phyloP scores from a whole-genome alignment of 2,113 vertebrate species.

The Sisor rabdophorus region DNA sequence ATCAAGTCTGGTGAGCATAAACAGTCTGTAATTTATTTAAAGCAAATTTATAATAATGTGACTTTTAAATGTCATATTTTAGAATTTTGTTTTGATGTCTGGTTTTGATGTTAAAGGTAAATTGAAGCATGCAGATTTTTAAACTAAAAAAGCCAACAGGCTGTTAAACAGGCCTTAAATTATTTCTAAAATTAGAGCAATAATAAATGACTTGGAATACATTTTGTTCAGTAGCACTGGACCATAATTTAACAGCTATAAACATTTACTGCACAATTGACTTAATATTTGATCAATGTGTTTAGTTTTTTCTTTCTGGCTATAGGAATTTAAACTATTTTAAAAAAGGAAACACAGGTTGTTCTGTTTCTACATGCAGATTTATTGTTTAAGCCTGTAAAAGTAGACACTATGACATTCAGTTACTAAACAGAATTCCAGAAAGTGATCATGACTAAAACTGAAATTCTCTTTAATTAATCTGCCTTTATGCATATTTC shows the following conservation, averaged over 20 bases:
- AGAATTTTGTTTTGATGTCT: too few relatives aligned
- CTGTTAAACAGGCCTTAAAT: slow-evolving; percentile 1
- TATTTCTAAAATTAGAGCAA: slow-evolving; percentile 26
- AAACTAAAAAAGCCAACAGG: slow-evolving; percentile 17
- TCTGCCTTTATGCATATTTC: neutral
- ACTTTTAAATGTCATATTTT: too few relatives aligned
- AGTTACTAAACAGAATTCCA: slow-evolving; percentile 9
- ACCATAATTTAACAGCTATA: slow-evolving; percentile 34
- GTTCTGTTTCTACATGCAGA: slow-evolving; percentile 31
- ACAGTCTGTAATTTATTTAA: neutral
- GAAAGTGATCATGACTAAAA: neutral
- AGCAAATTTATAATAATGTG: neutral
- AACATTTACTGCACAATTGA: slow-evolving; percentile 23
- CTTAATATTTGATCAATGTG: slow-evolving; percentile 3
- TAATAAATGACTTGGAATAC: slow-evolving; percentile 38
- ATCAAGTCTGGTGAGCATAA: neutral
- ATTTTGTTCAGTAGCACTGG: slow-evolving; percentile 16
- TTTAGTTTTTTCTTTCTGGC: too few relatives aligned
- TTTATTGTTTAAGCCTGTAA: slow-evolving; percentile 41
- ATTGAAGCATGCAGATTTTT: slow-evolving; percentile 16
- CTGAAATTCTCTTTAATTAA: neutral
- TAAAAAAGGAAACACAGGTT: neutral
- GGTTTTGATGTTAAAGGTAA: neutral
- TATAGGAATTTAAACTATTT: too few relatives aligned
- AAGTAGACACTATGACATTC: neutral